Base-by-base conservation (phyloP, 2,113 vertebrate species). In the Noturus placidus region DNA sequence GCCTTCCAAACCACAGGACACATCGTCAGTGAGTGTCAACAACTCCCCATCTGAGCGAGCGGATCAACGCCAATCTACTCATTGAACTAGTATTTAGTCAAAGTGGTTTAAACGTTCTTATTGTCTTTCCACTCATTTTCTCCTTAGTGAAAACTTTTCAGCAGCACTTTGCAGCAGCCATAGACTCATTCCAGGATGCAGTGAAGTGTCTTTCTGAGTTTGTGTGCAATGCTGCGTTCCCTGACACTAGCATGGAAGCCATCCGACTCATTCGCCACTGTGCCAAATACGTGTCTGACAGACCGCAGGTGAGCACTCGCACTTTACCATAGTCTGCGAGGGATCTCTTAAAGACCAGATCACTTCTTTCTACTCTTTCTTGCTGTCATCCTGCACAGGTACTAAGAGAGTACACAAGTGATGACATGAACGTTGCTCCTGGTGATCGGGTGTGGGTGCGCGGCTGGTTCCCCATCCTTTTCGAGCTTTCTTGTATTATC, bases 161-260 rank as follows among this genome's bases (percentile, higher is more conserved):
- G 93, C 93, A 97, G 91, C 97, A 99, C 90, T 99, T 99, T 91
- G 97, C 97, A 9, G 97, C 97, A 63, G 98, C 97, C 79, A 99
- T 99, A 14, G 98, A 99, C 89, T 99, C 98, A 1, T 99, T 99
- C 91, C 98, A 99, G 92, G 98, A 99, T 27, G 98, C 97, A 0
- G 97, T 99, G 4, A 99, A 99, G 94, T 99, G 98, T 90, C 95
- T 99, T 69, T 99, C 98, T 0, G 98, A 99, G 94, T 99, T 99
- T 86, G 98, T 98, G 89, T 99, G 98, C 84, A 99, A 99, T 0
- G 96, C 97, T 0, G 96, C 97, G 0, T 99, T 99, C 90, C 98
- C 98, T 0, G 98, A 99, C 93, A 99, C 97, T 57, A 98, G 98
- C 93, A 99, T 99, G 97, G 98, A 99, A 92, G 97, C 98, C 9